These are phyloP conservation scores for Meloidogyne hapla DNA, from an alignment of 1,140 invertebrate species.

Conservation along the genomic window DNA sequence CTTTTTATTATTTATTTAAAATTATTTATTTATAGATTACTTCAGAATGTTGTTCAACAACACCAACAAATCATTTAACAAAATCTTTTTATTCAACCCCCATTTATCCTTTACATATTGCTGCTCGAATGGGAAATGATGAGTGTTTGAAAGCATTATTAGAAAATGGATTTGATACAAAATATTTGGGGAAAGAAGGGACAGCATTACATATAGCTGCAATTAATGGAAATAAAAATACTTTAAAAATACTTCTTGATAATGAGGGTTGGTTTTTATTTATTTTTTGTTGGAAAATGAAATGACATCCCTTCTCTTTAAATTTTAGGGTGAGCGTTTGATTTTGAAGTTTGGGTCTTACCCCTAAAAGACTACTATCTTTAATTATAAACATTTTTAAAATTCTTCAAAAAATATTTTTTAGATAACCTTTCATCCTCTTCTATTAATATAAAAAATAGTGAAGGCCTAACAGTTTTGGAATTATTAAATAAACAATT, in stretches of 20 bases:
- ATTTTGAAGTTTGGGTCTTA: too few relatives aligned
- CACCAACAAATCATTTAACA: conserved; percentile 69
- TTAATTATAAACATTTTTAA: too few relatives aligned
- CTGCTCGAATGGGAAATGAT: conserved; percentile 87
- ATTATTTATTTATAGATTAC: conserved; percentile 65
- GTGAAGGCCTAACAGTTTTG: conserved; percentile 3
- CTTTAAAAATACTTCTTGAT: conserved; percentile 79
- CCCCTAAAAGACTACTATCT: too few relatives aligned
- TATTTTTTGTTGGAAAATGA: background rate
- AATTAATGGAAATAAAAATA: conserved; percentile 85
- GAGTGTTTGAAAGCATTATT: conserved; percentile 81
- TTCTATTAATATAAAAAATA: conserved; percentile 7
- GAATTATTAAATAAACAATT: conserved; percentile 17
- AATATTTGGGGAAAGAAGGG: conserved; percentile 78
- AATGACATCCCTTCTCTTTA: too few relatives aligned
- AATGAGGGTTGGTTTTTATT: conserved; percentile 57
- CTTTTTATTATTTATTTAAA: conserved; percentile 2
- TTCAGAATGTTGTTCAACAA: conserved; percentile 72
- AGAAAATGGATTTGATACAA: conserved; percentile 82
- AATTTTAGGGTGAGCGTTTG: too few relatives aligned
- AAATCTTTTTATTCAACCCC: conserved; percentile 67
- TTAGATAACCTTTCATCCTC: background rate
- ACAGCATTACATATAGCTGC: conserved; percentile 92
- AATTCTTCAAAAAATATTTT: background rate
- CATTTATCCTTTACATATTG: conserved; percentile 82